These are phyloP conservation scores for Branchellion lobata DNA, from an alignment of 2,888 invertebrate genomes.

Conservation along the genomic window DNA sequence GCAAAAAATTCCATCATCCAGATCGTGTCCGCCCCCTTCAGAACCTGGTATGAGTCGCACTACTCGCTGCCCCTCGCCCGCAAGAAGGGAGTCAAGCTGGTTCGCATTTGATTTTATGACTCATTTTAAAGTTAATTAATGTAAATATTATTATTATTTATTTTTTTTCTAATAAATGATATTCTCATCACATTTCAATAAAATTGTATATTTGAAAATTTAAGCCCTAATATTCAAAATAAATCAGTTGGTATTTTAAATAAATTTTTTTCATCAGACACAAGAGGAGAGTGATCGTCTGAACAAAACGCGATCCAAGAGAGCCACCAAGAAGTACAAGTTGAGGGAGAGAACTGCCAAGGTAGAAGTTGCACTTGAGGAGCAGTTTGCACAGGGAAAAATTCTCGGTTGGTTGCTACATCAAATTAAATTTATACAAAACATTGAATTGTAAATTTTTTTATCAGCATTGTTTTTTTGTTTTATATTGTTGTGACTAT, in stretches of 20 bases:
- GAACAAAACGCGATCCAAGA: slow-evolving; percentile 90
- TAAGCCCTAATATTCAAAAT: too few relatives aligned
- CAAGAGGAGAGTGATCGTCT: slow-evolving; percentile 85
- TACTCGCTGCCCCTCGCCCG: slow-evolving; percentile 91
- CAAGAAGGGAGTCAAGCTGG: slow-evolving; percentile 81
- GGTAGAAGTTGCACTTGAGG: slow-evolving; percentile 88
- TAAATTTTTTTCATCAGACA: too few relatives aligned
- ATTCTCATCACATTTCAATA: too few relatives aligned
- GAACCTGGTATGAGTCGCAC: slow-evolving; percentile 98
- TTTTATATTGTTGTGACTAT: too few relatives aligned
- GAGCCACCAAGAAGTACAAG: slow-evolving; percentile 86
- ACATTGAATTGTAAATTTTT: background rate
- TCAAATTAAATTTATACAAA: too few relatives aligned
- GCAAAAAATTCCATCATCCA: slow-evolving; percentile 97
- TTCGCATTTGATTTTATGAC: slow-evolving; percentile 66
- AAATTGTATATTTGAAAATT: too few relatives aligned
- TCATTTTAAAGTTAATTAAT: too few relatives aligned
- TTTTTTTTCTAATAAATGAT: too few relatives aligned
- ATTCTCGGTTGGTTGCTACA: slow-evolving; percentile 67
- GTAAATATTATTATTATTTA: background rate
- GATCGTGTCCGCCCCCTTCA: slow-evolving; percentile 95
- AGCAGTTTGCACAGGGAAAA: slow-evolving; percentile 94
- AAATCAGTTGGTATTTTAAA: too few relatives aligned
- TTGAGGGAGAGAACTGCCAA: slow-evolving; percentile 85
- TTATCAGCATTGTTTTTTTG: too few relatives aligned